phyloP scores from a whole-genome alignment of 2,797 vertebrate species.

The Sebastes goodei region DNA sequence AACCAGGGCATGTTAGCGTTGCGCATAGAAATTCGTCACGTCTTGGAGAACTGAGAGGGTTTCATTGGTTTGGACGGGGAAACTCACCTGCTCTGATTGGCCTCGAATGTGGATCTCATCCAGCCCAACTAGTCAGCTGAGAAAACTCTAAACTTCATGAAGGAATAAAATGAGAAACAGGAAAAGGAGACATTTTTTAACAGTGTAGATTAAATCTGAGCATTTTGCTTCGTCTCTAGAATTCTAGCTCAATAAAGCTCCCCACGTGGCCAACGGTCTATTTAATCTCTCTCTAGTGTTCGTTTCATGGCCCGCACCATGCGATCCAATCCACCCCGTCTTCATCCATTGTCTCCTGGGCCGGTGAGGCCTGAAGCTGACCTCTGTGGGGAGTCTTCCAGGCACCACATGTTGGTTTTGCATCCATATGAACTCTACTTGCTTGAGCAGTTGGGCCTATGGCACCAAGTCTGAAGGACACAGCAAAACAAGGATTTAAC shows the following conservation, averaged over 20 bases:
- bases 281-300: constrained; percentile 37
- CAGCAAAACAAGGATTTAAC: constrained; percentile 76
- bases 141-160: constrained; percentile 19
- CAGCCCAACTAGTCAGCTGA: constrained; percentile 58
- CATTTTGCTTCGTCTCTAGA: constrained; percentile 29
- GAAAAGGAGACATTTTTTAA: constrained; percentile 22
- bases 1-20: constrained; percentile 20
- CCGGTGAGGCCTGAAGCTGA: constrained; percentile 64
- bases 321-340: constrained; percentile 41
- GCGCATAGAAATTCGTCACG: constrained; percentile 34
- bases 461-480: constrained; percentile 77
- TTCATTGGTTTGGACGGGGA: constrained; percentile 44
- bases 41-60: background rate
- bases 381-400: constrained; percentile 76
- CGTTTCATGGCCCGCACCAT: constrained; percentile 32
- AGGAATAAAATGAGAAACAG: constrained; percentile 47
- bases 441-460: constrained; percentile 62
- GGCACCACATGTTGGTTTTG: constrained; percentile 75
- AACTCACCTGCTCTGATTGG: constrained; percentile 59
- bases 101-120: constrained; percentile 12
- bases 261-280: constrained; percentile 19
- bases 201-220: constrained; percentile 39
- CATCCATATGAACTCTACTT: constrained; percentile 69
- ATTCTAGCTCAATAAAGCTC: constrained; percentile 28
- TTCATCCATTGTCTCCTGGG: constrained; percentile 69